Base-by-base conservation (phyloP, 2,113 vertebrate species). In the Psilopsiagon aymara region DNA sequence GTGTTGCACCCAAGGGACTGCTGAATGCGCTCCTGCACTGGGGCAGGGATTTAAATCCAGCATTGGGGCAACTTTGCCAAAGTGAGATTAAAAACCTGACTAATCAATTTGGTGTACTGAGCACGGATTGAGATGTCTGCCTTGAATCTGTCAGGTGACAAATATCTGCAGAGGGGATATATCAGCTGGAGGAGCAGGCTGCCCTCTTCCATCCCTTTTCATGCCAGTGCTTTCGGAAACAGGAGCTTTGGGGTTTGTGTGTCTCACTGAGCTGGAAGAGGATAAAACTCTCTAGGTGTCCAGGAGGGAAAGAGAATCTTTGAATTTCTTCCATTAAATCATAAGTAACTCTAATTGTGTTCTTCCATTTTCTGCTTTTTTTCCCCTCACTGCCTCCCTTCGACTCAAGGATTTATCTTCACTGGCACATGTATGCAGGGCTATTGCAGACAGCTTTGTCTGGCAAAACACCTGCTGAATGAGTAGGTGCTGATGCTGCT, bases 251-350 rank as follows among this genome's bases (percentile, higher is more conserved):
- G 47, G 28, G 31, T 63, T 79, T 59, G 15, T 71, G 52, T 7
- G 11, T 59, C 53, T 84, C 5, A 0, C 21, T 11, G 59, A 84
- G 39, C 63, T 95, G 83, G 83, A 83, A 86, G 33, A 80, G n/a
- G 67, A 92, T 94, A 82, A 95, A 92, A 85, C 57, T 79, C 69
- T 78, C 68, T 44, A 79, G 41, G 76, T 85, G 39, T 43, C 70
- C 43, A 62, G 83, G 60, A 92, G 69, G 60, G 60, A 51, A 62
- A 47, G 35, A 46, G 29, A 76, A 27, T 75, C 59, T 88, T 82
- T 63, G 53, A 91, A 78, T 90, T 57, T 67, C 53, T 81, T 90
- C 64, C 47, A 24, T 76, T 69, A 53, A 60, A 82, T 83, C 35
- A 10, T 74, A 86, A 80, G 33, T 86, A 67, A 64, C 35, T 62